These are phyloP conservation scores for Drosophila stalkeri DNA, from an alignment of 2,888 invertebrate genomes.

Conservation along the genomic window DNA sequence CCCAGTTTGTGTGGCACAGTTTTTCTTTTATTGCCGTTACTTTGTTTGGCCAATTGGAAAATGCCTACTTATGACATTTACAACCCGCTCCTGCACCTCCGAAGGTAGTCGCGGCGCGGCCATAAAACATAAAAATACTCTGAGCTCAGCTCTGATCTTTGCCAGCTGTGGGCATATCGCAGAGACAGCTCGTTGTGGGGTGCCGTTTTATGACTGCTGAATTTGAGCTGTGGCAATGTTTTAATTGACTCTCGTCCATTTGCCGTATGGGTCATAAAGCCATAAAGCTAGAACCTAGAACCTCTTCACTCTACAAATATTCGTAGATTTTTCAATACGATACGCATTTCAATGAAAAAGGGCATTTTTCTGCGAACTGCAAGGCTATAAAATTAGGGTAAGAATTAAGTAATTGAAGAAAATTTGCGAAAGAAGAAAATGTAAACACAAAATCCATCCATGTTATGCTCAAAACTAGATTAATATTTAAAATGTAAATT, in stretches of 20 bases:
- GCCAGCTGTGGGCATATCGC: slow-evolving; percentile 16
- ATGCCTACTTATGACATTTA: slow-evolving; percentile 54
- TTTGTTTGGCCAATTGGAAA: slow-evolving; percentile 53
- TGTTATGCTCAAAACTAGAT: not conserved
- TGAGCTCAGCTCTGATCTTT: slow-evolving; percentile 26
- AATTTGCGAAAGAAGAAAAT: not conserved
- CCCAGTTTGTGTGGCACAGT: slow-evolving; percentile 25
- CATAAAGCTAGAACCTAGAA: slow-evolving; percentile 20
- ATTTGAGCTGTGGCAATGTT: slow-evolving; percentile 36
- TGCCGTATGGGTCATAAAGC: slow-evolving; percentile 37
- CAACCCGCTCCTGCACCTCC: slow-evolving; percentile 12
- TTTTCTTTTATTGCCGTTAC: slow-evolving; percentile 33
- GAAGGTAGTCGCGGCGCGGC: slow-evolving; percentile 28
- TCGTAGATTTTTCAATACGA: not conserved
- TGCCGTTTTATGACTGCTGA: slow-evolving; percentile 34
- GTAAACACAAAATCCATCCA: not conserved
- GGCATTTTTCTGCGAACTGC: not conserved
- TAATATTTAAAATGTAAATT: too few species aligned
- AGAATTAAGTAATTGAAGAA: not conserved
- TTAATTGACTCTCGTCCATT: slow-evolving; percentile 46
- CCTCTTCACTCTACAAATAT: not conserved
- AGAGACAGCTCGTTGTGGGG: slow-evolving; percentile 20
- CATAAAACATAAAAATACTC: slow-evolving; percentile 38
- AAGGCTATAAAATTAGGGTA: not conserved
- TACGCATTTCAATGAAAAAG: not conserved